Evolutionary conservation across 2,888 invertebrate species (phyloP).

Genomic region (Rutpela maculata): DNA sequence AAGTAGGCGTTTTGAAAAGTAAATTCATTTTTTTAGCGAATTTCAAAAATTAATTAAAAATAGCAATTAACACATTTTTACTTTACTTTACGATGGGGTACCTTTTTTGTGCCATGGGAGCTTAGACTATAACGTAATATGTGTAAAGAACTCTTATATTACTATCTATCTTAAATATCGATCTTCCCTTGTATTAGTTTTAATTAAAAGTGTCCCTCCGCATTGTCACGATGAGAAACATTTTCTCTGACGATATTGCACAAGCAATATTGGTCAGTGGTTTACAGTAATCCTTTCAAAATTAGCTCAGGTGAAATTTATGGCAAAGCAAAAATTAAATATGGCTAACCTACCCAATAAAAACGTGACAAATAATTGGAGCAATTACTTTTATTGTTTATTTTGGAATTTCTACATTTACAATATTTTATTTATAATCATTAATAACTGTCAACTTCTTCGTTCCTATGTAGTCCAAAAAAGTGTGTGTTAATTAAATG

Average conservation of each 20-base stretch:
- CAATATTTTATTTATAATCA: background rate
- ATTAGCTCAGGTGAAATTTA: slow-evolving; percentile 10
- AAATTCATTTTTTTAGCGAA: too few relatives aligned
- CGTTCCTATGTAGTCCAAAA: background rate
- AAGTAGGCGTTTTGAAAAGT: too few relatives aligned
- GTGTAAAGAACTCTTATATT: too few relatives aligned
- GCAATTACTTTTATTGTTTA: slow-evolving; percentile 30
- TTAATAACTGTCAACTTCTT: background rate
- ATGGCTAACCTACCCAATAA: background rate
- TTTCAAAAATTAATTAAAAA: too few relatives aligned
- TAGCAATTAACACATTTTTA: too few relatives aligned
- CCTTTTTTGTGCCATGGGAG: too few relatives aligned
- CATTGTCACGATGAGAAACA: background rate
- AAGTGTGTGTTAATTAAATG: too few relatives aligned
- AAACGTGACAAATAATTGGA: slow-evolving; percentile 25
- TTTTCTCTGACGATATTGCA: background rate
- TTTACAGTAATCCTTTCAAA: slow-evolving; percentile 12
- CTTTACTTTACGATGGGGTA: too few relatives aligned
- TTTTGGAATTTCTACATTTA: slow-evolving; percentile 15
- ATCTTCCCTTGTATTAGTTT: background rate
- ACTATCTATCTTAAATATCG: background rate
- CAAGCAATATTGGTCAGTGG: slow-evolving; percentile 2
- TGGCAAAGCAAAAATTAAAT: slow-evolving; percentile 14
- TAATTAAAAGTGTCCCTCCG: background rate
- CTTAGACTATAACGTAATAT: too few relatives aligned